These are phyloP conservation scores for Rhopalosiphum nymphaeae DNA, from an alignment of 2,888 invertebrate genomes.

Conservation along the genomic window DNA sequence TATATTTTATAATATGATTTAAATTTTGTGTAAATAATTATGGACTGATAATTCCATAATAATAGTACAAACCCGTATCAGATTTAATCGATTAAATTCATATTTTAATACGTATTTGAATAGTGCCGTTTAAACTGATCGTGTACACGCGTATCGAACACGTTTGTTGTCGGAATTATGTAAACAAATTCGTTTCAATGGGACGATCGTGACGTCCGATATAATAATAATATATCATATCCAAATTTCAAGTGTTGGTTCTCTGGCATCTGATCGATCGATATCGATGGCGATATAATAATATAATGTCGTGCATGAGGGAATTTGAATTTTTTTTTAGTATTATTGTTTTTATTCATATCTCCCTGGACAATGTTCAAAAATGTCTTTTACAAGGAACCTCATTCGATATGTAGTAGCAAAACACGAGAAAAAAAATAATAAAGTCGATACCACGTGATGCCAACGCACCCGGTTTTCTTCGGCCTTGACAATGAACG, in stretches of 20 bases:
- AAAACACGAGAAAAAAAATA: not conserved
- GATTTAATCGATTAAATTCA: not conserved
- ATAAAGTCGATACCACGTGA: not conserved
- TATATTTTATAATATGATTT: not conserved
- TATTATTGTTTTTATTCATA: not conserved
- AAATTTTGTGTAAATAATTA: not conserved
- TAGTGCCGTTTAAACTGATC: not conserved
- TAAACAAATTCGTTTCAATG: constrained; percentile 29
- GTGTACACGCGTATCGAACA: not conserved
- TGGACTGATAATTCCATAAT: not conserved
- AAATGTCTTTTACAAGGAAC: constrained; percentile 16
- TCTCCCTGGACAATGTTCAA: constrained; percentile 31
- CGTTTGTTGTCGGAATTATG: constrained; percentile 1
- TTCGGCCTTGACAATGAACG: constrained; percentile 60
- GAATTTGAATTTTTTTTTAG: constrained; percentile 13
- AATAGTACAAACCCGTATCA: not conserved
- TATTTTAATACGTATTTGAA: not conserved
- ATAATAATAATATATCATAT: constrained; percentile 2
- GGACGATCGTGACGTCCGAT: constrained; percentile 30
- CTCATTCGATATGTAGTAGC: not conserved
- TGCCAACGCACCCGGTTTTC: constrained; percentile 47
- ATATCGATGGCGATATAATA: not conserved
- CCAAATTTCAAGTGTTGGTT: not conserved
- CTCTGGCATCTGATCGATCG: constrained; percentile 1
- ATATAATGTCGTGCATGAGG: not conserved